A percentile compares a stretch with the other conserved stretches of the same genome.
phyloP scores from a whole-genome alignment of 2,113 vertebrate species.

The Gallinago paraguaiae region DNA sequence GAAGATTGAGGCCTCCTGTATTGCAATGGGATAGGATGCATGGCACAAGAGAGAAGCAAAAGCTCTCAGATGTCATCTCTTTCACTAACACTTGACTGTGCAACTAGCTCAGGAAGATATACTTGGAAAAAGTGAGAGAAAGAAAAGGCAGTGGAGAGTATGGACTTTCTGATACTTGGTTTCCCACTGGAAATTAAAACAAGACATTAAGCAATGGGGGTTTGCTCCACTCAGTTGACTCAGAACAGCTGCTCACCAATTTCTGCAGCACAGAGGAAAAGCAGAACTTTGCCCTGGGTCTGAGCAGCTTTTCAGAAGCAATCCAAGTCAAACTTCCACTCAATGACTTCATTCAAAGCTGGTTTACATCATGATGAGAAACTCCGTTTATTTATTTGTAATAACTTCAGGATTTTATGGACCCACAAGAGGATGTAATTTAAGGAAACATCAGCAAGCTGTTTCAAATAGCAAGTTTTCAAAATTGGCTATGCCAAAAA shows the following conservation, averaged over 20 bases:
- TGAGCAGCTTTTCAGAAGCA: constrained; percentile 68
- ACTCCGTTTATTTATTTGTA: constrained; percentile 79
- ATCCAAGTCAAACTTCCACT: constrained; percentile 79
- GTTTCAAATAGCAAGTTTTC: constrained; percentile 69
- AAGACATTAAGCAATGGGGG: constrained; percentile 71
- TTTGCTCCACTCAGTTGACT: constrained; percentile 61
- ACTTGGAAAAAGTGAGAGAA: background rate
- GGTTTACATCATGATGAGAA: constrained; percentile 80
- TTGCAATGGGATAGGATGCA: background rate
- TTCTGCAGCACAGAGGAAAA: constrained; percentile 50
- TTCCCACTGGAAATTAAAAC: constrained; percentile 77
- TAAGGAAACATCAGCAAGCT: constrained; percentile 79
- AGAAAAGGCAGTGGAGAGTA: background rate
- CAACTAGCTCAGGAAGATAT: background rate
- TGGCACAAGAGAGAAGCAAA: background rate
- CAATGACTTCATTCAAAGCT: constrained; percentile 82
- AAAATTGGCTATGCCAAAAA: constrained; percentile 49
- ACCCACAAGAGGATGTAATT: constrained; percentile 77
- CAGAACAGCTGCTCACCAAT: constrained; percentile 73
- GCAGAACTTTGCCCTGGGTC: constrained; percentile 60
- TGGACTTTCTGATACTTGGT: constrained; percentile 61
- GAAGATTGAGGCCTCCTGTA: accelerated
- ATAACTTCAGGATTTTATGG: constrained; percentile 78
- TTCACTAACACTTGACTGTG: background rate
- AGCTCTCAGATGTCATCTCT: background rate